A percentile compares a stretch with the other conserved stretches of the same genome.
These are phyloP conservation scores for Agrochola litura DNA, from an alignment of 2,888 invertebrate genomes.

Conservation along the genomic window DNA sequence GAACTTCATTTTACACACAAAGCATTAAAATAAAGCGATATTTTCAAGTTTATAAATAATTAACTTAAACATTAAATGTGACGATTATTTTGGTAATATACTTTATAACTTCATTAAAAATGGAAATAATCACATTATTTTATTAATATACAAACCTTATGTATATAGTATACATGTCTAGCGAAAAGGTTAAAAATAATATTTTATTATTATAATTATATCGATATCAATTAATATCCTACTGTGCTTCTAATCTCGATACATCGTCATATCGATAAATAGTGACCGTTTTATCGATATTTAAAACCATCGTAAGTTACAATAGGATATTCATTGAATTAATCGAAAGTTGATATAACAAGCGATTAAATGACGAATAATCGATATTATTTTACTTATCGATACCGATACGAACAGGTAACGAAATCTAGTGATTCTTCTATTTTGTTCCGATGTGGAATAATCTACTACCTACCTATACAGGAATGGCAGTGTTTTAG, in stretches of 20 bases:
- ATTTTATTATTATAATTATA: conserved; percentile 38
- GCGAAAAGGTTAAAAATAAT: conserved; percentile 62
- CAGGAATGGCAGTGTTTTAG: conserved; percentile 62
- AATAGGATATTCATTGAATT: conserved; percentile 21
- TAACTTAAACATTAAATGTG: conserved; percentile 69
- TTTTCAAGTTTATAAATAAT: conserved; percentile 65
- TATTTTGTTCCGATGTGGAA: conserved; percentile 30
- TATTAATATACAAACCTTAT: conserved; percentile 66
- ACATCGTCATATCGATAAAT: conserved; percentile 25
- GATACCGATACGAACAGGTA: conserved; percentile 42
- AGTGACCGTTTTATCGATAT: conserved; percentile 27
- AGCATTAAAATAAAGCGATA: conserved; percentile 62
- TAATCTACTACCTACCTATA: conserved; percentile 47
- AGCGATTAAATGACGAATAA: conserved; percentile 36
- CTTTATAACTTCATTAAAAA: conserved; percentile 64
- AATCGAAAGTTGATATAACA: conserved; percentile 39
- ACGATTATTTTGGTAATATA: conserved; percentile 71
- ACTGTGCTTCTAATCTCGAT: conserved; percentile 26
- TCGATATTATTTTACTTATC: conserved; percentile 50
- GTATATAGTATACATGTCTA: conserved; percentile 64
- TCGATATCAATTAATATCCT: conserved; percentile 51
- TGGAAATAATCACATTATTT: conserved; percentile 67
- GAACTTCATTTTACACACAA: conserved; percentile 62
- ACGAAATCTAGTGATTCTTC: conserved; percentile 44
- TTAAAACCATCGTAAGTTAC: conserved; percentile 1